These are phyloP conservation scores for Coluber constrictor DNA, from an alignment of 2,797 vertebrate genomes.

Conservation along the genomic window DNA sequence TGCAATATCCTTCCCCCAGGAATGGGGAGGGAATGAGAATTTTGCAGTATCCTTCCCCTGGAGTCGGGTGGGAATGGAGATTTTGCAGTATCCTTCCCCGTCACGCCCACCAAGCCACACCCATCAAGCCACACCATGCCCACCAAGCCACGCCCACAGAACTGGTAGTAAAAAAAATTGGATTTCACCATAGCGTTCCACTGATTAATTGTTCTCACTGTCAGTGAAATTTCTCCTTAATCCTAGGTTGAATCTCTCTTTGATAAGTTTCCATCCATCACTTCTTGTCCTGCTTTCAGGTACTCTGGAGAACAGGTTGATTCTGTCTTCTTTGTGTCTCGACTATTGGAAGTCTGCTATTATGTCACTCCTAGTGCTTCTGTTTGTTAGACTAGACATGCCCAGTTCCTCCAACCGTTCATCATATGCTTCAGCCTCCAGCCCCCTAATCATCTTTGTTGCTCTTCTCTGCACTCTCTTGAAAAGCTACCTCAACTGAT, in stretches of 20 bases:
- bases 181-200: neutral
- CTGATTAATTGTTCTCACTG: neutral
- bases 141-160: too few species aligned
- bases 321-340: neutral
- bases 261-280: neutral
- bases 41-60: too few species aligned
- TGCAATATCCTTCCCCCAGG: too few species aligned
- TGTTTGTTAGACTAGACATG: neutral
- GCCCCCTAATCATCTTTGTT: neutral
- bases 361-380: neutral
- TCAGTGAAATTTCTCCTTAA: neutral
- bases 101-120: too few species aligned
- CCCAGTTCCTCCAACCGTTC: neutral
- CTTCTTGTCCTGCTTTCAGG: neutral
- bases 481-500: neutral
- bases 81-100: too few species aligned
- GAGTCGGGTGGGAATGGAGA: too few species aligned
- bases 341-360: neutral
- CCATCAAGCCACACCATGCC: too few species aligned
- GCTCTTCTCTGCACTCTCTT: neutral
- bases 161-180: too few species aligned
- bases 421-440: neutral
- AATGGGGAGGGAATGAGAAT: too few species aligned
- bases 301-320: neutral
- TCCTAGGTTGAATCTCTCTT: neutral